Evolutionary conservation across 2,797 vertebrate species (phyloP).

Genomic region (Cossypha polioptera): DNA sequence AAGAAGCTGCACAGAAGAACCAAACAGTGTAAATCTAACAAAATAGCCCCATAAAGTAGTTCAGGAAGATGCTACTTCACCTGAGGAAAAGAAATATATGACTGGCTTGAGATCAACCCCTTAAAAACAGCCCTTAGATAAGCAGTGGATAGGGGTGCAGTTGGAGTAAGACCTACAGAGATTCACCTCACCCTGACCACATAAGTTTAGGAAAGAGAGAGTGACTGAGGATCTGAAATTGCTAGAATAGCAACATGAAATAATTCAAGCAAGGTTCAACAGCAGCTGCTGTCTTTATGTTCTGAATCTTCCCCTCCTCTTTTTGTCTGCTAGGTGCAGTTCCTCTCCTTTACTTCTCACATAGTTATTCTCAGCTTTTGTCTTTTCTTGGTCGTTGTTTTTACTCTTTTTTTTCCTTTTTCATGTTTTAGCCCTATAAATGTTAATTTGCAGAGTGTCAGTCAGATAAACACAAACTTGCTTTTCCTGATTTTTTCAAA

Average conservation of each 20-base stretch:
- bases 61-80: neutral
- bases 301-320: neutral
- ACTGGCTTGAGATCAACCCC: neutral
- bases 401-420: neutral
- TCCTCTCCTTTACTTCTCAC: neutral
- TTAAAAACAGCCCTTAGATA: neutral
- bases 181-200: neutral
- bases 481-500: neutral
- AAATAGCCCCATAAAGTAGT: neutral
- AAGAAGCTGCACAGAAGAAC: neutral
- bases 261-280: neutral
- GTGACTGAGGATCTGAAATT: neutral
- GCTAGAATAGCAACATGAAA: neutral
- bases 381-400: rapidly evolving
- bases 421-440: neutral
- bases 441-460: neutral
- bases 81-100: neutral
- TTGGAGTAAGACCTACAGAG: neutral
- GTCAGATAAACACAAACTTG: neutral
- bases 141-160: neutral
- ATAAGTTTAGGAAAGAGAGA: neutral
- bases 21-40: neutral
- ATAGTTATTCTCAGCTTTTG: neutral
- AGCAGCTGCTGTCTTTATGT: neutral
- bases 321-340: neutral